phyloP scores from a whole-genome alignment of 2,113 vertebrate genomes.

The Percopsis transmontana region DNA sequence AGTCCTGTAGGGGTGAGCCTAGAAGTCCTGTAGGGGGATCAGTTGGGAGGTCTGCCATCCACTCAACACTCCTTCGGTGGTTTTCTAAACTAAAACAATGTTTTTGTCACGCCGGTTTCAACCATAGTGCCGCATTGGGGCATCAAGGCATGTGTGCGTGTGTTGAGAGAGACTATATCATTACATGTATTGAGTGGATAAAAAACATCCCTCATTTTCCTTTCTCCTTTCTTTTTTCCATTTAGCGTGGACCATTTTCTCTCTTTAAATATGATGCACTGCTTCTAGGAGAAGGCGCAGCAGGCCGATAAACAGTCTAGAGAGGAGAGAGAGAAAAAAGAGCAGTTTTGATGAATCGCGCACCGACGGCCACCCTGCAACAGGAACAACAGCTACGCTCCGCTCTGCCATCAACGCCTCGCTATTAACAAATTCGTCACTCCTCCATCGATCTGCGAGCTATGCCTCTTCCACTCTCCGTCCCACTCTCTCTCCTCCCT shows the following conservation, averaged over 20 bases:
- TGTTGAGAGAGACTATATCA: too few species aligned
- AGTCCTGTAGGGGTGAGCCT: too few species aligned
- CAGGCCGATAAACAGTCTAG: neutral
- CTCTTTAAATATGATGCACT: neutral
- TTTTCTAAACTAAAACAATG: neutral
- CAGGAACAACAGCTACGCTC: slow-evolving; percentile 19
- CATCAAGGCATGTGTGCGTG: too few species aligned
- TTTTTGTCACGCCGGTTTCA: too few species aligned
- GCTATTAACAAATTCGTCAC: slow-evolving; percentile 50
- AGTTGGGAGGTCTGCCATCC: too few species aligned
- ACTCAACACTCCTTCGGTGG: too few species aligned
- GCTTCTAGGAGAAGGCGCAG: neutral
- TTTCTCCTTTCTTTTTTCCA: neutral
- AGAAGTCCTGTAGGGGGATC: too few species aligned
- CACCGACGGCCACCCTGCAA: slow-evolving; percentile 6
- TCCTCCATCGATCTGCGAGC: slow-evolving; percentile 50
- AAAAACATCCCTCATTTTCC: too few species aligned
- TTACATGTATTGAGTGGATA: too few species aligned
- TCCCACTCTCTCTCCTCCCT: neutral
- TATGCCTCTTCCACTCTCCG: neutral
- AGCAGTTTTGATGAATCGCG: slow-evolving; percentile 21
- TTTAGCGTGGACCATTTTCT: neutral
- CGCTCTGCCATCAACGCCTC: slow-evolving; percentile 30
- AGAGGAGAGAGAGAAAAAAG: neutral
- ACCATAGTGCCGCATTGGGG: too few species aligned